Percentiles rank a stretch among this genome's conserved stretches.
Conservation (phyloP, 2,888 invertebrate genomes). For the Coelopa pilipes region DNA sequence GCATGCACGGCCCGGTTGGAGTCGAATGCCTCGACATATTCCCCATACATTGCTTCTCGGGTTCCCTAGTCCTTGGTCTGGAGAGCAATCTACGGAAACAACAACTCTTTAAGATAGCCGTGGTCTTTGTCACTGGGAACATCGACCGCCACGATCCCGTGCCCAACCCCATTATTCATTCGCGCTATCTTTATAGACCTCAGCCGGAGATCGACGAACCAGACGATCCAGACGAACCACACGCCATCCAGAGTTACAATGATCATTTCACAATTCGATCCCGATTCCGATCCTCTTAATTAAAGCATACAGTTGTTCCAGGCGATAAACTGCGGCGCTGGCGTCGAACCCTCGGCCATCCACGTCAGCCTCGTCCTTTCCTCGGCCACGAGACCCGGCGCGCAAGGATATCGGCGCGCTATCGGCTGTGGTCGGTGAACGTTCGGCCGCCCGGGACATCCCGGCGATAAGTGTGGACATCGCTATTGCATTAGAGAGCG, state of each 20-base stretch:
- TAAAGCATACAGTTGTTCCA: conserved; percentile 54
- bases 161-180: too few relatives aligned
- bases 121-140: too few relatives aligned
- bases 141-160: too few relatives aligned
- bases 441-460: neutral
- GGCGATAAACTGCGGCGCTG: conserved; percentile 12
- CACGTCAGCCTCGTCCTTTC: too few relatives aligned
- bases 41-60: too few relatives aligned
- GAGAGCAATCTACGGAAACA: conserved; percentile 5
- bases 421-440: neutral
- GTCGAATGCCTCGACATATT: too few relatives aligned
- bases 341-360: neutral
- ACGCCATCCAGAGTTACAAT: neutral
- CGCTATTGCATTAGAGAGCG: neutral
- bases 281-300: conserved; percentile 58
- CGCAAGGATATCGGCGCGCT: too few relatives aligned
- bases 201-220: neutral
- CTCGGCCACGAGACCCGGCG: too few relatives aligned
- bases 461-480: neutral
- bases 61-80: too few relatives aligned
- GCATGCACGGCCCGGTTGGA: too few relatives aligned
- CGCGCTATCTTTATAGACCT: too few relatives aligned
- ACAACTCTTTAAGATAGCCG: neutral
- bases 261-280: neutral
- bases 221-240: conserved; percentile 2